phyloP scores from a whole-genome alignment of 2,797 vertebrate genomes.

The Pelodytes ibericus region DNA sequence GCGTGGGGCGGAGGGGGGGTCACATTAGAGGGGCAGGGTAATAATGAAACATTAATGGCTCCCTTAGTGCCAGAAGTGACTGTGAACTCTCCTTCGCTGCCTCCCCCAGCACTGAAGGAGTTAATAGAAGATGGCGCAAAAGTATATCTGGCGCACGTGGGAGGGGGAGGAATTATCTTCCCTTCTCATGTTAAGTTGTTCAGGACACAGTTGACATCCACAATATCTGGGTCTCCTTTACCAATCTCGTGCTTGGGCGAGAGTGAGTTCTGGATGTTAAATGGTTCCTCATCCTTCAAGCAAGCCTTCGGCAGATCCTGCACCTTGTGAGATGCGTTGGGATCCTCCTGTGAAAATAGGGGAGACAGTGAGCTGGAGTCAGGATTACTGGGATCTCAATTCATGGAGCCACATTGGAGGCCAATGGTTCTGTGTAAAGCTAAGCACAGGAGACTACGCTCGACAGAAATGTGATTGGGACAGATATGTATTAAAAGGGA shows the following conservation, averaged over 20 bases:
- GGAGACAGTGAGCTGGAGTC: conserved; percentile 21
- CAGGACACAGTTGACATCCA: conserved; percentile 92
- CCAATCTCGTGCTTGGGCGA: conserved; percentile 90
- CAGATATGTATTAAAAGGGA: too few relatives aligned
- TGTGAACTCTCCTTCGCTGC: not conserved
- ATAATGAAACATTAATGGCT: conserved; percentile 53
- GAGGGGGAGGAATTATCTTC: too few relatives aligned
- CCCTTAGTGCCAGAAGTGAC: conserved; percentile 30
- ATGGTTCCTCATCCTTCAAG: conserved; percentile 88
- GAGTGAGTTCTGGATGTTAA: conserved; percentile 93
- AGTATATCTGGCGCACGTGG: conserved; percentile 1
- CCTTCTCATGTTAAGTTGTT: conserved; percentile 89
- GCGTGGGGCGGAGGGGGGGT: too few relatives aligned
- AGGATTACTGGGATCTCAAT: too few relatives aligned
- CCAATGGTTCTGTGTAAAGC: too few relatives aligned
- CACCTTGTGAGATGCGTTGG: conserved; percentile 90
- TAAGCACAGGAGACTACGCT: too few relatives aligned
- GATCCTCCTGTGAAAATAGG: conserved; percentile 78
- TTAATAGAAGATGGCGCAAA: conserved; percentile 28
- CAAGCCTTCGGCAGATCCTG: conserved; percentile 93
- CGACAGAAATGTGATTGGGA: too few relatives aligned
- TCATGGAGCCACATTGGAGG: too few relatives aligned
- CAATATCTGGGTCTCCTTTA: conserved; percentile 85
- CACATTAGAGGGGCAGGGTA: conserved; percentile 61
- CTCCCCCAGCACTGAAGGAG: conserved; percentile 42